Evolutionary conservation across 1,140 invertebrate genomes (phyloP), one percentile per base, ranked within the genome.

Genomic region (Nephila pilipes): DNA sequence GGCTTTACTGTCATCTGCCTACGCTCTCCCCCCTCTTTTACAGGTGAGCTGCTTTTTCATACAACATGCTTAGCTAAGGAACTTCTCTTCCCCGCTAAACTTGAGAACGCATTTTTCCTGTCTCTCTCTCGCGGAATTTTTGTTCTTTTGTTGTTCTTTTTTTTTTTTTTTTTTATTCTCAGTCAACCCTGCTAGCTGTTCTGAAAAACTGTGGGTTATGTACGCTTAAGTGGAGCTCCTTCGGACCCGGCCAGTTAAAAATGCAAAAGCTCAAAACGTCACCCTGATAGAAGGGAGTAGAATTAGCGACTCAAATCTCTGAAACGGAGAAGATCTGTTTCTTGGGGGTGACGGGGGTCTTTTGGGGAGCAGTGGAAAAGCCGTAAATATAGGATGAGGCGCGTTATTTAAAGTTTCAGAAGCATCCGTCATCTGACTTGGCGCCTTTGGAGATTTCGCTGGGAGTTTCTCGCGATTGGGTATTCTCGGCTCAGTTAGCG

Each of bases 231-330:
- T 90, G 69, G 90, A 85, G 90, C 90, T 57, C 38, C 69, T 81
- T 90, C 69, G 65, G 65, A 75, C 65, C 29, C 65, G 65, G 60
- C 57, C 57, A 57, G 63, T 93, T 93, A 93, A 93, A 93, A 93
- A 93, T 93, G 91, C 81, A 93, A 93, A 93, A 93, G 91, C 91
- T 87, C 91, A 55, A 80, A 79, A 87, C 91, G 91, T 87, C 91
- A 87, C 81, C 83, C 75, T 79, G 54, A 81, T 85, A 38, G 58
- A 36, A 46, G 38, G 87, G 75, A 80, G 88, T 46, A 75, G 88
- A 80, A 90, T 90, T 90, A 90, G 80, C 69, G 88, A 69, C 88
- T 90, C 69, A 75, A 75, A 81, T 80, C 65, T 63, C 88, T 90
- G 32, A 90, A 90, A 90, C 88, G 88, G 65, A 75, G 69, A 58